Evolutionary conservation across 2,888 invertebrate species (phyloP), one percentile per base, ranked within the genome.

Genomic region (Caenorhabditis macrosperma): DNA sequence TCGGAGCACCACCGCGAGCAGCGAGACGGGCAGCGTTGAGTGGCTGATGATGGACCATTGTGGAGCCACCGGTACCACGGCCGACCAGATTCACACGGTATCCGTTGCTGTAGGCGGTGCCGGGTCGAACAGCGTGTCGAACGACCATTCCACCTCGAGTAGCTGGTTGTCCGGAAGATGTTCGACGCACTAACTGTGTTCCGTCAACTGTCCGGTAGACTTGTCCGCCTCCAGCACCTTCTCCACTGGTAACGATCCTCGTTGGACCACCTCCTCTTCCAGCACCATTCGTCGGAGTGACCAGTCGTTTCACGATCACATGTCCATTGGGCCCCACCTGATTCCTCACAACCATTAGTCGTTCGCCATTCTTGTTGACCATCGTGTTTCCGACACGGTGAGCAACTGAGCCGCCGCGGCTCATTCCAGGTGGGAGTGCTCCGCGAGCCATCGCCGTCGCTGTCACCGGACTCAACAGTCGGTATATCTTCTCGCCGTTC

Each of bases 41-140:
- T 17, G 60, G 75, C 33, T 68, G 68, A 60, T 79, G 79, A 60
- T 79, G 68, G 5, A 41, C 59, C 79, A 79, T 75, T n/a, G 79
- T 79, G 12, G 79, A 63, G 12, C 79, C 79, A 17, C 75, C 79
- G 30, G 75, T 69, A 0, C 64, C 57, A 7, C 75, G 30, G 3
- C 75, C 79, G 15, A 79, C 69, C 1, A 79, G 17, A 54, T 68
- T 72, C 7, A 78, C 38, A 10, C 74, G 67, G 28, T 74, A 79
- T 35, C 60, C 63, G 24, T 10, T 52, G 26, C 0, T 10, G 10
- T 59, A 22, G 20, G 20, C 35, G 3, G 38, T 26, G 26, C 57
- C 44, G 4, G 35, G 50, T 5, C 61, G 52, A 4, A 75, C 44
- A 0, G 67, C 60, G 24, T 60, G 60, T 22, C 55, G 61, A 1